These are phyloP conservation scores for Cinclus cinclus DNA, from an alignment of 2,113 vertebrate species.

Conservation along the genomic window DNA sequence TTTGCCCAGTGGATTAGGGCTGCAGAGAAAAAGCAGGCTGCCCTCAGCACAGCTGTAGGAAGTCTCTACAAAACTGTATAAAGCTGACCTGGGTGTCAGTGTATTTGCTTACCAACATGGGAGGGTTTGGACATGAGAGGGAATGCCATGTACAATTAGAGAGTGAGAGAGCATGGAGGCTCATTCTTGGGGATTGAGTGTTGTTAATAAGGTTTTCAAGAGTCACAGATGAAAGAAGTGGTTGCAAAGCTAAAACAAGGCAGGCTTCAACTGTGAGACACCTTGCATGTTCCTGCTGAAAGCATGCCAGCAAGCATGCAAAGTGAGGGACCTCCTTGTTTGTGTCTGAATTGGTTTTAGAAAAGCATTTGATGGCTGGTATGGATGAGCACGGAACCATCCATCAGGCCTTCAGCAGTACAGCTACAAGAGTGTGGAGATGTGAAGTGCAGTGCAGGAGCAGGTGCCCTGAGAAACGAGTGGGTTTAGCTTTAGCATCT, in stretches of 20 bases:
- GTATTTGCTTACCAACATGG: not conserved
- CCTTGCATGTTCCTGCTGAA: not conserved
- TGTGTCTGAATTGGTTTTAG: not conserved
- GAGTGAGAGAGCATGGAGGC: not conserved
- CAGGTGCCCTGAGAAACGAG: not conserved
- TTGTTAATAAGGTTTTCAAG: not conserved
- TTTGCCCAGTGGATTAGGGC: not conserved
- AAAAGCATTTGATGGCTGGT: not conserved
- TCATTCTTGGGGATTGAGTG: not conserved
- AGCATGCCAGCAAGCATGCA: fast-evolving
- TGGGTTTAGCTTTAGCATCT: not conserved
- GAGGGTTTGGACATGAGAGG: not conserved
- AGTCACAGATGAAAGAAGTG: not conserved
- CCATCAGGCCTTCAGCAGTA: not conserved
- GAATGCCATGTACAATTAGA: not conserved
- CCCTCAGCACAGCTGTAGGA: not conserved
- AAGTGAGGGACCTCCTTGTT: not conserved
- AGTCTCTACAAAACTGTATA: not conserved
- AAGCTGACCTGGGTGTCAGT: not conserved
- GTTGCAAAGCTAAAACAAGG: not conserved
- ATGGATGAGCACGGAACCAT: not conserved
- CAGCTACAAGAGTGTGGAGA: not conserved
- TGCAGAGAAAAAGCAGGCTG: not conserved
- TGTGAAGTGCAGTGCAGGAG: not conserved
- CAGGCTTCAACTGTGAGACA: not conserved